Evolutionary conservation across 1,140 invertebrate species (phyloP).

Genomic region (Theocolax elegans): DNA sequence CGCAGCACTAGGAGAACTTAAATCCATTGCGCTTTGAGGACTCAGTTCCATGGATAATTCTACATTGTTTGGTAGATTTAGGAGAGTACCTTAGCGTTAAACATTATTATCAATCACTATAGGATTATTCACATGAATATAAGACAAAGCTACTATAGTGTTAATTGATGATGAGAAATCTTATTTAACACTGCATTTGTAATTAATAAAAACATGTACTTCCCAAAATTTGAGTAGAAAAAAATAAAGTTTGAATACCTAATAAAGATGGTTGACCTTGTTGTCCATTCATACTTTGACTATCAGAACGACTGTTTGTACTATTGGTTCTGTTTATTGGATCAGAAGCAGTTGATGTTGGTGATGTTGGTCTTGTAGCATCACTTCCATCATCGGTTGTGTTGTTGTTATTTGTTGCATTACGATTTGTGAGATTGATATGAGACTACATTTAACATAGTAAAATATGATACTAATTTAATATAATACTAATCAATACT

Average conservation of each 20-base stretch:
- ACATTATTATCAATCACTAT: too few relatives aligned
- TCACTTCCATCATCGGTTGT: constrained; percentile 54
- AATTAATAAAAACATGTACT: too few relatives aligned
- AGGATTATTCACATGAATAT: background rate
- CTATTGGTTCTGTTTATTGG: constrained; percentile 41
- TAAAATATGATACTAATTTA: too few relatives aligned
- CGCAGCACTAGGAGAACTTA: constrained; percentile 52
- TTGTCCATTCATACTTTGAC: constrained; percentile 44
- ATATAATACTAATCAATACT: too few relatives aligned
- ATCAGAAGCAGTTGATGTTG: constrained; percentile 47
- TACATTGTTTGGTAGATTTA: constrained; percentile 68
- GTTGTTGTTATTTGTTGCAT: constrained; percentile 53
- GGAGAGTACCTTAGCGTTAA: constrained; percentile 54
- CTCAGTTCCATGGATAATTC: constrained; percentile 79
- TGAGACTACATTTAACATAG: constrained; percentile 65
- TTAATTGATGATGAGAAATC: too few relatives aligned
- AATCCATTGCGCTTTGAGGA: constrained; percentile 72
- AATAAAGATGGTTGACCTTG: constrained; percentile 50
- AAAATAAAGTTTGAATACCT: constrained; percentile 49
- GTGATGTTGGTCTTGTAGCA: constrained; percentile 47
- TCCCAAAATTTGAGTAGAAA: too few relatives aligned
- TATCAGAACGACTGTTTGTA: constrained; percentile 32
- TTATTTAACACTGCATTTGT: too few relatives aligned
- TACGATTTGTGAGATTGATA: constrained; percentile 66
- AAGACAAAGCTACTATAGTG: too few relatives aligned